Base-by-base conservation (phyloP, 1,140 invertebrate species). In the Drosophila takahashii region DNA sequence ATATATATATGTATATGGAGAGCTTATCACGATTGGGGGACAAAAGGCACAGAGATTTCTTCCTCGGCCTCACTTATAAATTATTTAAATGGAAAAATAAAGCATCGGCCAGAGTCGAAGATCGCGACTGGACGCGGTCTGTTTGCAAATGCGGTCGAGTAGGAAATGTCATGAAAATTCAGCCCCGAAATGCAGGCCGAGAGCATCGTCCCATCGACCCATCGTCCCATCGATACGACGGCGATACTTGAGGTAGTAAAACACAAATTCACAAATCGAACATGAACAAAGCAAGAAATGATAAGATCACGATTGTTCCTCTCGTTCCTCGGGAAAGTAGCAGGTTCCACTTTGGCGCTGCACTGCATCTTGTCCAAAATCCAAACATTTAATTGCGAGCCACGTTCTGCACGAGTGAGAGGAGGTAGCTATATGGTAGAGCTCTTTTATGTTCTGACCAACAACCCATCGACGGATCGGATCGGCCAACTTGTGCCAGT, bases 241-340 rank as follows among this genome's bases (percentile, higher is more conserved):
- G 48, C 48, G 66, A 66, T 69, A 36, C 41, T 36, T 34, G 37
- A 60, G 80, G 71, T 69, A 86, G 83, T 87, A 83, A 81, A 86
- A 86, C 83, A 87, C 83, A 87, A 87, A 86, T 86, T 87, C 83
- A 86, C 83, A 81, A 86, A 87, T 86, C 83, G 83, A 86, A 86
- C 83, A 86, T 86, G 83, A 87, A 87, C 83, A 81, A 86, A 87
- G 83, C 83, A 72, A 67, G 54, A 75, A 76, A 86, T 86, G 83
- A 86, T 86, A 86, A 87, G 83, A 86, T 86, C 83, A 86, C 83
- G 83, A 86, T 84, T 84, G 80, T 83, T 78, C 54, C 65, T 44
- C 50, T 41, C 52, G 73, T 67, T 51, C 48, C 29, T 51, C 10
- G 16, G 48, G 78, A 87, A 86, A 81, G 81, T 79, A 87, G 83